These are phyloP conservation scores for Drosophila kurseongensis DNA, from an alignment of 1,140 invertebrate species.

Conservation along the genomic window DNA sequence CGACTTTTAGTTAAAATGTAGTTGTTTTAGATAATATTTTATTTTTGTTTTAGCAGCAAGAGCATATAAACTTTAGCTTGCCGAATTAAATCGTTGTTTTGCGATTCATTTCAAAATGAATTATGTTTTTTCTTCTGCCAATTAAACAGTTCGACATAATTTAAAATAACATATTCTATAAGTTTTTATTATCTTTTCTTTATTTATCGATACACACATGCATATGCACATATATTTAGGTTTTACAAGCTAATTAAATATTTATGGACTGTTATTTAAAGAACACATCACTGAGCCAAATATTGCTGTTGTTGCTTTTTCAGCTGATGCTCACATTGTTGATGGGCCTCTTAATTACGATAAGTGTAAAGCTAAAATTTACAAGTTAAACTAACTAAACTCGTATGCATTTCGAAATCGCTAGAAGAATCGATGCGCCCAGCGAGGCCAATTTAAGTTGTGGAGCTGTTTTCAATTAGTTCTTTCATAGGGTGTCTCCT, in stretches of 20 bases:
- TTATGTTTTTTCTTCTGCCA: too few relatives aligned
- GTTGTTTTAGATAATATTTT: too few relatives aligned
- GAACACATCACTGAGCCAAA: constrained; percentile 45
- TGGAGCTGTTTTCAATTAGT: constrained; percentile 47
- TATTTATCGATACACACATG: constrained; percentile 57
- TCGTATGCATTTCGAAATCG: constrained; percentile 74
- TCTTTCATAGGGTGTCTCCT: constrained; percentile 49
- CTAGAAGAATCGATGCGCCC: constrained; percentile 60
- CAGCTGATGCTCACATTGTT: constrained; percentile 2
- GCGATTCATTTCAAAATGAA: too few relatives aligned
- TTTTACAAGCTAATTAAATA: constrained; percentile 78
- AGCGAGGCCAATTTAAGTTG: constrained; percentile 50
- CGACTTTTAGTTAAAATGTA: too few relatives aligned
- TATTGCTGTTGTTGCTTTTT: constrained; percentile 36
- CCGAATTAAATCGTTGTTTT: too few relatives aligned
- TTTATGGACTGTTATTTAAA: constrained; percentile 80
- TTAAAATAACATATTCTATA: too few relatives aligned
- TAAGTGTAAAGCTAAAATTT: constrained; percentile 80
- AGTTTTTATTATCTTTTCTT: constrained; percentile 61
- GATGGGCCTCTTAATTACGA: constrained; percentile 66
- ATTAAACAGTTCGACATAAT: too few relatives aligned
- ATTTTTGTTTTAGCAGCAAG: too few relatives aligned
- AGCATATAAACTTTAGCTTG: too few relatives aligned
- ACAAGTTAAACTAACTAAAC: constrained; percentile 80
- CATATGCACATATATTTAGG: constrained; percentile 68